Conservation (phyloP, 2,113 vertebrate species). For the Pagrus major region DNA sequence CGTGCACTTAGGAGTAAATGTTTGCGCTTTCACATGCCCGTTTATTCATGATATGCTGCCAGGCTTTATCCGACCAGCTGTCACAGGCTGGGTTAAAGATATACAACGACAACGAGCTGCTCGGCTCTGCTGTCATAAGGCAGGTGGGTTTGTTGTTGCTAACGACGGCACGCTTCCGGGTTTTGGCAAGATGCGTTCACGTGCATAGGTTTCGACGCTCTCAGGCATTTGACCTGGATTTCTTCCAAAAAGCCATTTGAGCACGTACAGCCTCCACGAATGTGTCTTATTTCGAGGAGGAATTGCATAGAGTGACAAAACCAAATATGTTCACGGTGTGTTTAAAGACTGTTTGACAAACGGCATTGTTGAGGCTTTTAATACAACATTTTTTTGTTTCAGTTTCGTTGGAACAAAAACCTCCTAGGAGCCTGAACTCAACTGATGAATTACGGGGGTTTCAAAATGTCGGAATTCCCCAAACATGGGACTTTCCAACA, state of each 20-base stretch:
- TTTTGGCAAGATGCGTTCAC: constrained; percentile 26
- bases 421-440: background rate
- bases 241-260: background rate
- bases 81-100: background rate
- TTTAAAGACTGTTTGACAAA: background rate
- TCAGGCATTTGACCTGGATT: fast-evolving
- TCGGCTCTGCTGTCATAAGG: constrained; percentile 15
- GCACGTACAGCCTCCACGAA: background rate
- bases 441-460: background rate
- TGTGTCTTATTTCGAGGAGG: background rate
- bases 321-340: background rate
- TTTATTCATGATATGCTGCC: background rate
- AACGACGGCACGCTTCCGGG: constrained; percentile 68
- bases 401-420: background rate
- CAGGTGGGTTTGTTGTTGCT: constrained; percentile 70
- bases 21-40: background rate
- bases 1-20: background rate
- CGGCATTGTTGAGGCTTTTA: background rate
- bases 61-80: background rate
- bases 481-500: constrained; percentile 26
- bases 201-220: fast-evolving
- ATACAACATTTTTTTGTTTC: constrained; percentile 27
- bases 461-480: constrained; percentile 48
- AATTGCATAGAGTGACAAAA: fast-evolving
- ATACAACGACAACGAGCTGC: background rate